Percentiles rank a stretch among this genome's conserved stretches.
phyloP scores from a whole-genome alignment of 2,113 vertebrate species.

The Heterotilapia buettikoferi region DNA sequence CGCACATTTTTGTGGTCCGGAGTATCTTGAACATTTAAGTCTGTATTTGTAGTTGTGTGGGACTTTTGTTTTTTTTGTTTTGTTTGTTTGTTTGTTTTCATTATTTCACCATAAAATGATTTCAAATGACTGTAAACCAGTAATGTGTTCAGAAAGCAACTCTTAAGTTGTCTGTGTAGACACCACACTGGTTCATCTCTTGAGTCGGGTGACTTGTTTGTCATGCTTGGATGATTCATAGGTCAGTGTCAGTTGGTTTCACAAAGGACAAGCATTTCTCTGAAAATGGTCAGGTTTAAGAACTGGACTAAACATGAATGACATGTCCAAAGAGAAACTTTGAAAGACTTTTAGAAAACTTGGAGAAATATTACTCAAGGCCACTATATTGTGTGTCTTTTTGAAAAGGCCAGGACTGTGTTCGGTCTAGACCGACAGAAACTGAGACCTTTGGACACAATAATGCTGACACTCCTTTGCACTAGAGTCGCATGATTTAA shows the following conservation, averaged over 20 bases:
- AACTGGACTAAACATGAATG: rapidly evolving
- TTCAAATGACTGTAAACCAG: neutral
- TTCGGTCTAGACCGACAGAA: neutral
- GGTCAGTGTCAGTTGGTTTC: neutral
- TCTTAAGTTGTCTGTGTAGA: neutral
- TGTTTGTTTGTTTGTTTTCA: neutral
- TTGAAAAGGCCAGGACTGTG: neutral
- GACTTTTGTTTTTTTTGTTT: too few species aligned
- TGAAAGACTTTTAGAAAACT: neutral
- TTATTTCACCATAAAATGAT: neutral
- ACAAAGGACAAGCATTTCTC: neutral
- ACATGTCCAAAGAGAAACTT: neutral
- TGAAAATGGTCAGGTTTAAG: neutral
- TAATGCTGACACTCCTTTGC: neutral
- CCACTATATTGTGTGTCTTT: neutral
- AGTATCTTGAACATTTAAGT: neutral
- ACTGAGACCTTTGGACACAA: neutral
- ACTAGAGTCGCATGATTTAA: neutral
- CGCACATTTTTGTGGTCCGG: neutral
- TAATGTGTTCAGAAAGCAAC: neutral
- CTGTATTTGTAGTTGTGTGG: neutral
- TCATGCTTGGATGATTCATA: neutral
- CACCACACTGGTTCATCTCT: neutral
- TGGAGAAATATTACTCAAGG: rapidly evolving
- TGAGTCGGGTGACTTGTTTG: neutral